Evolutionary conservation across 2,113 vertebrate species (phyloP), one percentile per base, ranked within the genome.

Genomic region (Nyctereutes procyonoides): DNA sequence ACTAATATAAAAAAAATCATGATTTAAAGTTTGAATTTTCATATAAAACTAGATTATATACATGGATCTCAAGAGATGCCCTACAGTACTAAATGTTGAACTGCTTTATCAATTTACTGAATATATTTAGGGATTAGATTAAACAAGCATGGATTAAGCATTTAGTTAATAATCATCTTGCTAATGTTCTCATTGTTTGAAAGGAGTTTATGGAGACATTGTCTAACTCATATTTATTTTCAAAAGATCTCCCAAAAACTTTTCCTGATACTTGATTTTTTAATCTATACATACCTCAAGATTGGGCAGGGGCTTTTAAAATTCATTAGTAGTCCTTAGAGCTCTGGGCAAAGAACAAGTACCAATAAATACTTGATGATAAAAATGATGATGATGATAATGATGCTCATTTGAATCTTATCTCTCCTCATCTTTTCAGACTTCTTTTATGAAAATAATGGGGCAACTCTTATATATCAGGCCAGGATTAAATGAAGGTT

Each of bases 351-450:
- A 85, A 77, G 28, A 71, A 71, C 56, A 95, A 63, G 19, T 97
- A 82, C 83, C 35, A 94, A 38, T 94, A 93, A 95, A 93, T 81
- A 93, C 82, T 71, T 85, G 20, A 90, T 88, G 24, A 83, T 53
- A 65, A 87, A 95, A 96, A 90, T 79, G n/a, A 69, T 80, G 51
- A 43, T 26, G 71, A 69, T 67, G 60, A 85, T 76, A 89, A 74
- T 28, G 65, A 79, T 82, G 14, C 20, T 88, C 43, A 67, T 88
- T 93, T 93, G 60, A 69, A 58, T 83, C 43, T 63, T 73, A 3
- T 63, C 35, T 97, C 20, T 51, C 15, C 13, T 88, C 20, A 84
- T 62, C 2, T 63, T 93, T 86, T 51, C 20, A 26, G 62, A 56
- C 1, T 0, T 77, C 4, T 79, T 89, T 38, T 74, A 67, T 80